Evolutionary conservation across 2,888 invertebrate species (phyloP), one percentile per base, ranked within the genome.

Genomic region (Blastobasis lacticolella): DNA sequence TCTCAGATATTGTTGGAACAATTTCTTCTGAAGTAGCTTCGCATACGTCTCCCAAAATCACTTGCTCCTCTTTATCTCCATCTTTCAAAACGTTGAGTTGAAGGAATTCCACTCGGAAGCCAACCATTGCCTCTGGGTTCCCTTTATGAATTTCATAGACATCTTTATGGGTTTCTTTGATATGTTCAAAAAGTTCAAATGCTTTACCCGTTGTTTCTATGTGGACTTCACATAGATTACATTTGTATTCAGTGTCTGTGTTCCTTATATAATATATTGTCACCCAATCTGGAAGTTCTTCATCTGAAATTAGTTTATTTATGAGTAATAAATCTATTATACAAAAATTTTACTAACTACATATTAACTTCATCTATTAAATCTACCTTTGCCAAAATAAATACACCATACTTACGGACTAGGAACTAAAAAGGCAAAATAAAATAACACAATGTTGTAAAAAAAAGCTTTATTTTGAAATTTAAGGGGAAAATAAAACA

Each of bases 61-160:
- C 67, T 0, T 82, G 73, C 45, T 79, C 66, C 0, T 57, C 54
- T 55, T 78, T 78, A 6, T 73, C 75, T 4, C 55, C 67, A 38
- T 76, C 78, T 57, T 81, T 81, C 55, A 79, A 56, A 51, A 75
- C 69, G 58, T 79, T 81, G 10, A 84, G 62, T 53, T 84, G 75
- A 5, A 87, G 65, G 55, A 86, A 86, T 57, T 86, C 86, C 38
- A 88, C 85, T 46, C 78, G 81, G 55, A 82, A 88, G 4, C 86
- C 83, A 0, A 84, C 76, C 0, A 73, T 71, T 5, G 76, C 71
- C 36, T 83, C 79, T 0, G 78, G 71, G 53, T 77, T 79, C n/a
- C 77, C 76, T 55, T 81, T 85, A 46, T 88, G 87, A 0, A 88
- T 64, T 0, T 81, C 77, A 38, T 76, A 74, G 2, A 88, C 71